Evolutionary conservation across 2,113 vertebrate genomes (phyloP).

Genomic region (Elaphurus davidianus): DNA sequence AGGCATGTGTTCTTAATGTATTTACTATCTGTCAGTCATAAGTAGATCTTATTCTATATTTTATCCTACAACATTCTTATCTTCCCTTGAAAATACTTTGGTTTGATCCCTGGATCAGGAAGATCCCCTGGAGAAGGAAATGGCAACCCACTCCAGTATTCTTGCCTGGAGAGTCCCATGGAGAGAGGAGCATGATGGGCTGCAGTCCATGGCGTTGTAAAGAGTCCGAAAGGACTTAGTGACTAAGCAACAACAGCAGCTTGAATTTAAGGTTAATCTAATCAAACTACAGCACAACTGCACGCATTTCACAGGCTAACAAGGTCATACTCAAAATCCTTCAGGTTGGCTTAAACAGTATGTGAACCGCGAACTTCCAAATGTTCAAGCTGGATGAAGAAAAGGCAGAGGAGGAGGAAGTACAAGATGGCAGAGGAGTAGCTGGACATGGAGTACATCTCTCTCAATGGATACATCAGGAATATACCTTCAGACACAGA

Average conservation of each 20-base stretch:
- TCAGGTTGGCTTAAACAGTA: neutral
- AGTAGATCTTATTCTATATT: neutral
- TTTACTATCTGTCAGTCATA: neutral
- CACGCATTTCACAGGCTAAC: neutral
- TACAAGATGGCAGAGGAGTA: rapidly evolving
- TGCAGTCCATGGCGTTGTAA: neutral
- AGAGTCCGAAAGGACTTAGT: neutral
- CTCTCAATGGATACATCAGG: rapidly evolving
- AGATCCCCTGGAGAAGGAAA: neutral
- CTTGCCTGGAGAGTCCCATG: neutral
- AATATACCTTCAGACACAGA: neutral
- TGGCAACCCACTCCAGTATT: neutral
- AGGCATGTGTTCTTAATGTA: neutral
- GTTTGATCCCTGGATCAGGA: neutral
- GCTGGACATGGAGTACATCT: neutral
- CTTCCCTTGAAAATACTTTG: neutral
- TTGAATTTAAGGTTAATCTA: neutral
- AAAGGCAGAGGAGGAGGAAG: neutral
- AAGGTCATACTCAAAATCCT: neutral
- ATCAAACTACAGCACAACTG: neutral
- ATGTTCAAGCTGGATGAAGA: neutral
- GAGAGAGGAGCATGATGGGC: neutral
- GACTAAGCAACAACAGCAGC: neutral
- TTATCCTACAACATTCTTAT: neutral
- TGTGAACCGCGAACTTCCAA: neutral